Percentiles rank a stretch among this genome's conserved stretches.
These are phyloP conservation scores for Leptopterna dolabrata DNA, from an alignment of 2,888 invertebrate species.

Conservation along the genomic window DNA sequence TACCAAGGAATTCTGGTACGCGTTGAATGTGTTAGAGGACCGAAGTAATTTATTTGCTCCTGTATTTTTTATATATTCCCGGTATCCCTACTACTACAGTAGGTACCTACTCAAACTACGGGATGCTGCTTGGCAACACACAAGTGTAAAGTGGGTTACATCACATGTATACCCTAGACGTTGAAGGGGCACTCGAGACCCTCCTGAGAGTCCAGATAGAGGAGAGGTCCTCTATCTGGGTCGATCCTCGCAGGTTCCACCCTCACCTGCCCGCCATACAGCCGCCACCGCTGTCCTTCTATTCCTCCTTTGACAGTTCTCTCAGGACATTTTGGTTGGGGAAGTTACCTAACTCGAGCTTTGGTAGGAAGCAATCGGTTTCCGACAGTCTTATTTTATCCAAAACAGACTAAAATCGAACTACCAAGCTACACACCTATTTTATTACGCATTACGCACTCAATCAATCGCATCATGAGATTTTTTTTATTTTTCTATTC, in stretches of 20 bases:
- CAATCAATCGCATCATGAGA: too few species aligned
- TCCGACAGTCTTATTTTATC: not conserved
- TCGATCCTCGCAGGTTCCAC: not conserved
- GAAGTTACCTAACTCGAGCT: not conserved
- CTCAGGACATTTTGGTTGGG: not conserved
- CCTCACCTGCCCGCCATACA: not conserved
- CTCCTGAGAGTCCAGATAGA: not conserved
- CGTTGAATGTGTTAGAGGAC: too few species aligned
- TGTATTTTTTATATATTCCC: too few species aligned
- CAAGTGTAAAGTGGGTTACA: not conserved
- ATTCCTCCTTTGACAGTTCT: not conserved
- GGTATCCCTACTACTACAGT: too few species aligned
- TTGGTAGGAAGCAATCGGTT: not conserved
- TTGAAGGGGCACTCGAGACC: conserved; percentile 23
- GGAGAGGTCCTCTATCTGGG: conserved; percentile 13
- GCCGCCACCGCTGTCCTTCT: not conserved
- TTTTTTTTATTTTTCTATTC: too few species aligned
- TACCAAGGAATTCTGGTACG: too few species aligned
- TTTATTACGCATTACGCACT: too few species aligned
- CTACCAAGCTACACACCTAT: not conserved
- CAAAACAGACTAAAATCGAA: not conserved
- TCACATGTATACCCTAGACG: not conserved
- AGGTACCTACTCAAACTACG: too few species aligned
- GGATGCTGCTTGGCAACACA: not conserved
- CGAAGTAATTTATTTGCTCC: too few species aligned